These are phyloP conservation scores for Megaustenia siamemsis DNA, from an alignment of 2,888 invertebrate species.

Conservation along the genomic window DNA sequence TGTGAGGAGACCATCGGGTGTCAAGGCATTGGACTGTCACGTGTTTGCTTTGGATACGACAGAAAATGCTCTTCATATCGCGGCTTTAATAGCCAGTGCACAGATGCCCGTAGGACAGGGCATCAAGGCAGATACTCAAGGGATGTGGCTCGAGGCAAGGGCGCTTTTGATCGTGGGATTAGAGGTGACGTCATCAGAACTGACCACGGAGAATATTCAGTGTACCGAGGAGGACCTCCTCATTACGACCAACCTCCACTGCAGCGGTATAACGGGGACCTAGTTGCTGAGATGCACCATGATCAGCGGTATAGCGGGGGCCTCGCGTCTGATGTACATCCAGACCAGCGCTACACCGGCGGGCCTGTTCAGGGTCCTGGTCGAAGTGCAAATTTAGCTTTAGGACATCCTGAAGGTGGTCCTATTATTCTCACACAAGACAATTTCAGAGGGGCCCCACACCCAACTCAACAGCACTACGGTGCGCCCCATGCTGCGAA, in stretches of 20 bases:
- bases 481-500: background rate
- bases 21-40: slow-evolving; percentile 98
- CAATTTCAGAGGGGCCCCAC: slow-evolving; percentile 16
- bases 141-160: slow-evolving; percentile 11
- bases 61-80: slow-evolving; percentile 66
- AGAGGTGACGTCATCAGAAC: slow-evolving; percentile 63
- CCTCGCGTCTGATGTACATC: slow-evolving; percentile 21
- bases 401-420: background rate
- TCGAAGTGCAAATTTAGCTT: background rate
- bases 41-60: slow-evolving; percentile 89
- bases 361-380: background rate
- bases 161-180: slow-evolving; percentile 53
- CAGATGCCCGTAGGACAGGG: slow-evolving; percentile 16
- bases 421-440: slow-evolving; percentile 36
- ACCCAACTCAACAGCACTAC: background rate
- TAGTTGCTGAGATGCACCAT: background rate
- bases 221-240: slow-evolving; percentile 57
- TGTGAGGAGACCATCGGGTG: slow-evolving; percentile 94
- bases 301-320: slow-evolving; percentile 32
- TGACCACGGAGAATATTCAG: slow-evolving; percentile 62
- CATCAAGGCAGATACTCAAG: background rate
- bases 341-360: background rate
- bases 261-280: slow-evolving; percentile 23
- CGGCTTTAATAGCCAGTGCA: slow-evolving; percentile 48
- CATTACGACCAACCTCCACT: slow-evolving; percentile 23